These are phyloP conservation scores for Linnaemya vulpina DNA, from an alignment of 2,888 invertebrate genomes.

Conservation along the genomic window DNA sequence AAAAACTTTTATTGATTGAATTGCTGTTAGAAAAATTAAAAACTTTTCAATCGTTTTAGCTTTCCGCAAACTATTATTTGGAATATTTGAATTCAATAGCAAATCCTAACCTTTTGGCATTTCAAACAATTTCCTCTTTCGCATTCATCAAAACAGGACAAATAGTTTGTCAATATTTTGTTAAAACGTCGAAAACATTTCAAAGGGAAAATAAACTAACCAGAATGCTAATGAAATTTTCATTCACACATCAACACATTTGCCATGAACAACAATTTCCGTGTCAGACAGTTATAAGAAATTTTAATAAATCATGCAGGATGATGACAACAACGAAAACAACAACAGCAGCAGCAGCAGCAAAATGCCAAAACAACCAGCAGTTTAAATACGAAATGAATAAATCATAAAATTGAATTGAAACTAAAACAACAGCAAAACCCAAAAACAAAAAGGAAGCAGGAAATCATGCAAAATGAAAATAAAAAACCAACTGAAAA, in stretches of 20 bases:
- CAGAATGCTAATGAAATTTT: constrained; percentile 56
- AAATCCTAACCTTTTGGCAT: neutral
- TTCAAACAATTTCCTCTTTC: constrained; percentile 3
- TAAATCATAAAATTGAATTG: constrained; percentile 53
- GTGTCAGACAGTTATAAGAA: constrained; percentile 55
- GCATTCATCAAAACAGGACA: neutral
- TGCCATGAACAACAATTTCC: constrained; percentile 48
- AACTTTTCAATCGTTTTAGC: too few species aligned
- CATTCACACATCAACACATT: constrained; percentile 12
- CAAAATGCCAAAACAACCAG: constrained; percentile 40
- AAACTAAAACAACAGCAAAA: constrained; percentile 5
- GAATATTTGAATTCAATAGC: too few species aligned
- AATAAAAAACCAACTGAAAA: too few species aligned
- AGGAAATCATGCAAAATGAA: too few species aligned
- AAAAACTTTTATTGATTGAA: too few species aligned
- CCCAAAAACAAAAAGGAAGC: neutral
- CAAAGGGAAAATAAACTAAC: neutral
- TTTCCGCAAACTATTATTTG: too few species aligned
- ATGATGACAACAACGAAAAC: neutral
- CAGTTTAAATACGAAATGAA: constrained; percentile 54
- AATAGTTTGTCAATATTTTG: constrained; percentile 40
- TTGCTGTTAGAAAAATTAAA: too few species aligned
- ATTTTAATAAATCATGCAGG: constrained; percentile 54
- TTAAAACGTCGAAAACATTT: neutral
- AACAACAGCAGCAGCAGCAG: neutral